phyloP scores from a whole-genome alignment of 37 sponge, comb jelly and placozoan genomes.

The Beroe forskalii region DNA sequence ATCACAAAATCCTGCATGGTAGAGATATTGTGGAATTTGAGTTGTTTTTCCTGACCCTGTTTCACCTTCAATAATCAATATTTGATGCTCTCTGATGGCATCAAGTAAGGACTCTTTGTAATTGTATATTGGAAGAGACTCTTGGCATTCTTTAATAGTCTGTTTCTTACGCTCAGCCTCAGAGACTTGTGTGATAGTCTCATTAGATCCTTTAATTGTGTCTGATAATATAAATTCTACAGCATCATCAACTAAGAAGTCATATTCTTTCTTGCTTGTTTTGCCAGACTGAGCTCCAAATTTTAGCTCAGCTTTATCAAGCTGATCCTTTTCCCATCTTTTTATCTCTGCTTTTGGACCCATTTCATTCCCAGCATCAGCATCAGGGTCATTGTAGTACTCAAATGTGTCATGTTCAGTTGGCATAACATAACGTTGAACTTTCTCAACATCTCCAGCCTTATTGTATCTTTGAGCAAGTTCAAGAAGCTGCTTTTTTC shows the following conservation, averaged over 20 bases:
- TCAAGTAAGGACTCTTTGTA: conserved; percentile 82
- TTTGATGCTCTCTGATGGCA: conserved; percentile 89
- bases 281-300: conserved; percentile 89
- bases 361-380: conserved; percentile 62
- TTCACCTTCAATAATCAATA: conserved; percentile 94
- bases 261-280: conserved; percentile 85
- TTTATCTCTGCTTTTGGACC: conserved; percentile 92
- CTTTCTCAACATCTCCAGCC: conserved; percentile 84
- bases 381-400: conserved; percentile 58
- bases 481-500: conserved; percentile 50
- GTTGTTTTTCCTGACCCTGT: conserved; percentile 99
- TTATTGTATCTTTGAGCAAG: conserved; percentile 67
- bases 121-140: conserved; percentile 86
- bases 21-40: conserved; percentile 96
- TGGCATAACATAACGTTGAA: conserved; percentile 85
- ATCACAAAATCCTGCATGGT: conserved; percentile 68
- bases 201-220: conserved; percentile 74
- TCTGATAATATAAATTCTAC: conserved; percentile 84
- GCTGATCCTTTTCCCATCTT: conserved; percentile 94
- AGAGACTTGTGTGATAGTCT: conserved; percentile 59
- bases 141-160: conserved; percentile 77
- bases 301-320: conserved; percentile 75
- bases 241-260: conserved; percentile 88
- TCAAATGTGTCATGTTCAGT: conserved; percentile 72
- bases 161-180: conserved; percentile 77